Evolutionary conservation across 2,888 invertebrate genomes (phyloP).

Genomic region (Criorhina ranunculi): DNA sequence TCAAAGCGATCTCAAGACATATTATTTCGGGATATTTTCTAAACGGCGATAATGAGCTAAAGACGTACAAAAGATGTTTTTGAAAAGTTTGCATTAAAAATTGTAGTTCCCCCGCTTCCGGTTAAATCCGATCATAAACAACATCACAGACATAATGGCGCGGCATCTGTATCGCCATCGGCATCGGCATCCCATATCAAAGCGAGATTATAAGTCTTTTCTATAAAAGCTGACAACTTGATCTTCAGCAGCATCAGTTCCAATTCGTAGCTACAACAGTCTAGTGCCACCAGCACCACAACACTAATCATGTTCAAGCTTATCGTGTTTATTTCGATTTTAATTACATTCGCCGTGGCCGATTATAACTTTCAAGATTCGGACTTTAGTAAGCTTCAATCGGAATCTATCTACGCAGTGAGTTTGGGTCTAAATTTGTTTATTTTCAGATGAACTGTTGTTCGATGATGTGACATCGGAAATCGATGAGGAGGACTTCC

Average conservation of each 20-base stretch:
- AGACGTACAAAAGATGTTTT: no score
- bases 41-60: no score
- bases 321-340: constrained; percentile 57
- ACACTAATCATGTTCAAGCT: constrained; percentile 77
- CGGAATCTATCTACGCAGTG: not conserved
- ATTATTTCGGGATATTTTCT: no score
- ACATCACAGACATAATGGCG: no score
- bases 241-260: not conserved
- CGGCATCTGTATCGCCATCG: no score
- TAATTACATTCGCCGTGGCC: constrained; percentile 51
- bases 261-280: not conserved
- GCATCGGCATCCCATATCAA: no score
- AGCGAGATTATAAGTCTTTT: no score
- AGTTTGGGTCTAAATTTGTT: not conserved
- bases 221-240: not conserved
- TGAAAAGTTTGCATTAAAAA: no score
- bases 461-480: constrained; percentile 74
- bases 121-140: no score
- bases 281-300: not conserved
- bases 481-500: constrained; percentile 52
- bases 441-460: constrained; percentile 77
- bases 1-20: no score
- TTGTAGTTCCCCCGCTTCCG: no score
- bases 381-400: constrained; percentile 77
- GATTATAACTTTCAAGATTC: constrained; percentile 79